phyloP scores from a whole-genome alignment of 2,113 vertebrate genomes.

The Damaliscus lunatus region DNA sequence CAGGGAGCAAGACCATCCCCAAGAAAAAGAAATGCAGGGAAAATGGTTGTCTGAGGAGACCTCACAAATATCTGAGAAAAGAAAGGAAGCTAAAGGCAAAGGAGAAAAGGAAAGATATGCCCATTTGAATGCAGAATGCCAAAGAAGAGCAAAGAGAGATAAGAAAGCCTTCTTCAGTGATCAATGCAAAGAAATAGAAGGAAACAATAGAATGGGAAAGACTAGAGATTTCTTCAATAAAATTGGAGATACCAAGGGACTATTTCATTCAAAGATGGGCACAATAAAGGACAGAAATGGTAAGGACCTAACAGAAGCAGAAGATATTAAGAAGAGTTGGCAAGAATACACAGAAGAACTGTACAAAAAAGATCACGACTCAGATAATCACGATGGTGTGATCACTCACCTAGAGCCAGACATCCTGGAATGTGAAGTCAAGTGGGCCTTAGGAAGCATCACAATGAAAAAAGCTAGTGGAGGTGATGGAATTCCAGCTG shows the following conservation, averaged over 20 bases:
- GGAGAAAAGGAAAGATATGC: background rate
- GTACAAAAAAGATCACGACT: background rate
- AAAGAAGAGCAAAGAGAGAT: background rate
- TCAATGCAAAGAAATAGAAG: background rate
- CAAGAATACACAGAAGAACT: background rate
- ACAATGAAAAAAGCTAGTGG: background rate
- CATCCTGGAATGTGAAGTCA: background rate
- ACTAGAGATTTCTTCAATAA: background rate
- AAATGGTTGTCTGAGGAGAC: background rate
- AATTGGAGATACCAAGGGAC: background rate
- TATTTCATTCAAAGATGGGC: background rate
- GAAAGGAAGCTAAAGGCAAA: background rate
- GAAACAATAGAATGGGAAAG: background rate
- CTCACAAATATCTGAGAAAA: background rate
- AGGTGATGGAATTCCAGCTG: background rate
- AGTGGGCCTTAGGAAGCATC: background rate
- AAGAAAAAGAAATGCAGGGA: background rate
- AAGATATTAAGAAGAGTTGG: background rate
- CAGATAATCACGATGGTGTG: background rate
- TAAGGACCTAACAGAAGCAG: background rate
- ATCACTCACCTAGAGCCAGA: background rate
- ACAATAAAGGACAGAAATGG: background rate
- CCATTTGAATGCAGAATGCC: background rate
- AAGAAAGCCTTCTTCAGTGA: background rate
- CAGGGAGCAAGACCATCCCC: background rate